These are phyloP conservation scores for Hyphantria cunea DNA, from an alignment of 1,140 invertebrate species.

Conservation along the genomic window DNA sequence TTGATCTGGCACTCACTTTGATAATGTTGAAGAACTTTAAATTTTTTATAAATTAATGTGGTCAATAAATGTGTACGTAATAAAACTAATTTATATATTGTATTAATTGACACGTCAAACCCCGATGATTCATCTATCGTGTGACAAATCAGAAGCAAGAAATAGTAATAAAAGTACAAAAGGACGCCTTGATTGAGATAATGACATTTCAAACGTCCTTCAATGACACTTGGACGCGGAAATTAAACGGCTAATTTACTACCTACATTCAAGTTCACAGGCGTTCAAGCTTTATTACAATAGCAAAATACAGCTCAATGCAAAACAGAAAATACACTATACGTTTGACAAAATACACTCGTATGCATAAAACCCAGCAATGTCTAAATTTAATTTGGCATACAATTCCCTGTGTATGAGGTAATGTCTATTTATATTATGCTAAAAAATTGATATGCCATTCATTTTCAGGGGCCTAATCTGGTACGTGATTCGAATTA, in stretches of 20 bases:
- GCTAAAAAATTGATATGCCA: no score
- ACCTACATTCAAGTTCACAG: slow-evolving; percentile 48
- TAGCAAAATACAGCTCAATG: slow-evolving; percentile 28
- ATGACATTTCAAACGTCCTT: slow-evolving; percentile 60
- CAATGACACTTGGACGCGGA: slow-evolving; percentile 63
- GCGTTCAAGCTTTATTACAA: slow-evolving; percentile 34
- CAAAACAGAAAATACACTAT: slow-evolving; percentile 7
- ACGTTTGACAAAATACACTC: background rate
- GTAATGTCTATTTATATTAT: slow-evolving; percentile 28
- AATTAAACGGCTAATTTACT: slow-evolving; percentile 67
- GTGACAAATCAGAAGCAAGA: slow-evolving; percentile 17
- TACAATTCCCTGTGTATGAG: slow-evolving; percentile 16
- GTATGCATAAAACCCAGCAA: background rate
- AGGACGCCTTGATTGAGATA: slow-evolving; percentile 39
- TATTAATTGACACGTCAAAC: no score
- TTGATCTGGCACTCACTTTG: no score
- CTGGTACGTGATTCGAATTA: slow-evolving; percentile 36
- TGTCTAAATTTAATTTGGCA: slow-evolving; percentile 5
- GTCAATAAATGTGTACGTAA: no score
- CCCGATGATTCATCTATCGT: slow-evolving; percentile 33
- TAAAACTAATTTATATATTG: no score
- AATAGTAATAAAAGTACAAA: slow-evolving; percentile 34
- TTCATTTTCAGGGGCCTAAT: slow-evolving; percentile 21
- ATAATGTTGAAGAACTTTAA: no score
- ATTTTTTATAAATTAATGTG: no score